Conservation (phyloP, 1,140 invertebrate genomes). For the Drosophila chauvacae region DNA sequence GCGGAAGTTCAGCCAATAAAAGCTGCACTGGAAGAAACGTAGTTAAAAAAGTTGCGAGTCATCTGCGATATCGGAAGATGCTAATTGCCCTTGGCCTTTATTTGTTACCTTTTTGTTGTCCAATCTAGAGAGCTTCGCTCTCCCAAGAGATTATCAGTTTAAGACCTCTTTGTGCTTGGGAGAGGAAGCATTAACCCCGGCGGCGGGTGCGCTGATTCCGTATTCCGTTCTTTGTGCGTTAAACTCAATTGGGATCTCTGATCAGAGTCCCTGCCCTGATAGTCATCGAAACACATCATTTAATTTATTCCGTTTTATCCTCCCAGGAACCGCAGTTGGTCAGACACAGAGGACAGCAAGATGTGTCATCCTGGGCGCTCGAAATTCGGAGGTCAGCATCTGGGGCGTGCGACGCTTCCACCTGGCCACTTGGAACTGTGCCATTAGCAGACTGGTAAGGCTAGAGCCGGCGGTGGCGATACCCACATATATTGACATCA, state of each 20-base stretch:
- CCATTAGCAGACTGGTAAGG: conserved; percentile 33
- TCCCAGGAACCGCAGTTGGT: conserved; percentile 46
- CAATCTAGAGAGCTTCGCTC: conserved; percentile 6
- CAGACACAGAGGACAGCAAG: conserved; percentile 50
- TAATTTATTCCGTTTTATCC: neutral
- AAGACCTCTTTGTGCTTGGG: neutral
- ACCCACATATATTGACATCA: conserved; percentile 72
- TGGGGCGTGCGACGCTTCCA: conserved; percentile 46
- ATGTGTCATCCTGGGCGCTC: conserved; percentile 55
- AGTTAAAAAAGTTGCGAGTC: conserved; percentile 9
- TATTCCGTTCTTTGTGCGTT: neutral
- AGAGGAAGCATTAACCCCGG: conserved; percentile 27
- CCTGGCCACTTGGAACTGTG: conserved; percentile 45
- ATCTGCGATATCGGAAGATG: conserved; percentile 32
- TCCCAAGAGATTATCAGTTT: conserved; percentile 9
- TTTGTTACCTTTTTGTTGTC: neutral
- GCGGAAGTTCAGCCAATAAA: conserved; percentile 30
- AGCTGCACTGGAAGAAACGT: conserved; percentile 23
- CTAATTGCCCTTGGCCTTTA: conserved; percentile 63
- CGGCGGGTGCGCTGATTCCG: conserved; percentile 16
- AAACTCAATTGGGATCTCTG: neutral
- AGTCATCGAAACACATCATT: neutral
- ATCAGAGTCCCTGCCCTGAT: neutral
- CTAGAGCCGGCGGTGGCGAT: conserved; percentile 57
- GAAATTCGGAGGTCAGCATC: neutral